Base-by-base conservation (phyloP, 2,888 invertebrate genomes). In the Enoplolaimus lenunculus region DNA sequence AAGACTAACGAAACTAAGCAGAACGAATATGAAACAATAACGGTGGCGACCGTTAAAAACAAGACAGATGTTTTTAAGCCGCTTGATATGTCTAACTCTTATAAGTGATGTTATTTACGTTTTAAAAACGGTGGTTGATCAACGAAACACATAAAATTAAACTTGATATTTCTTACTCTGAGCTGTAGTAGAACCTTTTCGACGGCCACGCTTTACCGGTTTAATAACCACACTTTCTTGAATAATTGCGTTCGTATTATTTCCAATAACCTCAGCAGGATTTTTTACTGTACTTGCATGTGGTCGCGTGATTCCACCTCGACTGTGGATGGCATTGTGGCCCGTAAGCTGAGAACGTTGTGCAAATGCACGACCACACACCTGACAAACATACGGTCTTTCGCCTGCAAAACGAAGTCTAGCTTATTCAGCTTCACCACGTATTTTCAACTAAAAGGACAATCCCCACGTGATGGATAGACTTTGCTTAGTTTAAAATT, bases 291-390 rank as follows among this genome's bases (percentile, higher is more conserved):
- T 45, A 45, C 45, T 45, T 31, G 35, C 71, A 68, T 2, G 35
- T 31, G 71, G 71, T n/a, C 33, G 70, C 21, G 45, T 45, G 21
- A 45, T 45, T 7, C 34, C 65, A 45, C 13, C 66, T 59, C 45
- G 45, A 45, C 45, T 45, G 70, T 79, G 79, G 1, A 78, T 78
- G 26, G 78, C 77, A 72, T 78, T 79, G 72, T 79, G 79, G 0
- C 77, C 77, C 1, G 78, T 78, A 68, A 79, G 72, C 72, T 79
- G 79, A 0, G 78, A 78, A 70, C 80, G 79, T 77, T 79, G 74
- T 33, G 78, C 79, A 73, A 79, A 79, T 13, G 75, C 74, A 2
- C 77, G 69, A 1, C 75, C 75, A 69, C 79, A 79, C 35, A 71
- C 71, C 28, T 68, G 7, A 31, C 45, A 45, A 45, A 45, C 21